Evolutionary conservation across 2,888 invertebrate genomes (phyloP).

Genomic region (Osmoderma eremita): DNA sequence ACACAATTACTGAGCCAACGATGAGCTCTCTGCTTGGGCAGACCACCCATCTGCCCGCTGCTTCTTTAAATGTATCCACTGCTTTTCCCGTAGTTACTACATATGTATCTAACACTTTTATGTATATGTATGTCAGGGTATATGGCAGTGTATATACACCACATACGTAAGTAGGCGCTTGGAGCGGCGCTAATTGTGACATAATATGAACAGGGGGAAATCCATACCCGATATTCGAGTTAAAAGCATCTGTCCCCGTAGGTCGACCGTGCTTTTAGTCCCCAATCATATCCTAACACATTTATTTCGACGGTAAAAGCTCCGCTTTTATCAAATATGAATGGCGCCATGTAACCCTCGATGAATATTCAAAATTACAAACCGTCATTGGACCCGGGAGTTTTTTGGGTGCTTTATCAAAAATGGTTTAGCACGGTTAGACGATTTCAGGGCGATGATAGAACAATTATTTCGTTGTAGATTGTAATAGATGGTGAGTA

Average conservation of each 20-base stretch:
- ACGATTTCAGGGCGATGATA: no score
- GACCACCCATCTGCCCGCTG: neutral
- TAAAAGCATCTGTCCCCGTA: slow-evolving; percentile 53
- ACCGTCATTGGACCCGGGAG: no score
- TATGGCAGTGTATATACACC: no score
- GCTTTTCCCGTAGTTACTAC: no score
- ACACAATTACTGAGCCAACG: slow-evolving; percentile 10
- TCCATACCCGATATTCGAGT: slow-evolving; percentile 44
- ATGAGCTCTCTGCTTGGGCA: neutral
- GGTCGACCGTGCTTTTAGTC: slow-evolving; percentile 55
- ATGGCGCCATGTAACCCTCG: slow-evolving; percentile 53
- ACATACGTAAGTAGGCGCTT: neutral
- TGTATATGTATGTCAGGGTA: no score
- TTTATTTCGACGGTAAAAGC: slow-evolving; percentile 55
- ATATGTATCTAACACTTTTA: no score
- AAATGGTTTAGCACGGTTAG: no score
- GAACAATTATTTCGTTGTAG: no score
- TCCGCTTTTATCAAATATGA: slow-evolving; percentile 55
- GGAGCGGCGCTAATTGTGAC: slow-evolving; percentile 17
- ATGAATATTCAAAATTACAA: no score
- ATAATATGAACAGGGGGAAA: slow-evolving; percentile 19
- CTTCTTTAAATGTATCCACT: slow-evolving; percentile 8
- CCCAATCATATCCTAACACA: slow-evolving; percentile 56
- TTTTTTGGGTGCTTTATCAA: no score
- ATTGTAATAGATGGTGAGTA: no score